Evolutionary conservation across 2,797 vertebrate species (phyloP), one percentile per base, ranked within the genome.

Genomic region (Myiotriccus ornatus): DNA sequence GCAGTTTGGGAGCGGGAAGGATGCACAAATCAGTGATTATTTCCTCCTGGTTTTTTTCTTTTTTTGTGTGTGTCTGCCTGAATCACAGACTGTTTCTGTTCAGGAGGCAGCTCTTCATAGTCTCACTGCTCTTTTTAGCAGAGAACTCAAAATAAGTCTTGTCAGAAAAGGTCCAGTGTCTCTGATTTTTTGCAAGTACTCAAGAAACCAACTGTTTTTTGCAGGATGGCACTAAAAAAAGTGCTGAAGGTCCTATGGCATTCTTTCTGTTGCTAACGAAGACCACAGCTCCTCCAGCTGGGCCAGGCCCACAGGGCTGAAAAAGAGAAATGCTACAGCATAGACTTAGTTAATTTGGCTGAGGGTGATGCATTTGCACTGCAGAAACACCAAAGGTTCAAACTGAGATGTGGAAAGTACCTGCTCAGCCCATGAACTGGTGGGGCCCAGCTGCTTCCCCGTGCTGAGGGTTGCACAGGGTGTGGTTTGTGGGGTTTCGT

Each of bases 1-100:
- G 24, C 59, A 43, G 14, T 62, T 6, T 59, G 56, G 50, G 22
- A 85, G 47, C 52, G 87, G 71, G 55, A 69, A 87, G 24, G 74
- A 62, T 69, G 39, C 43, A 62, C 12, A 64, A 21, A 34, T 8
- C 20, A 34, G n/a, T 55, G 78, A 55, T 69, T 34, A 41, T 63
- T 62, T n/a, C 17, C 10, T 57, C 10, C 8, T 0, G 0, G 2
- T 3, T 20, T 18, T 32, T 20, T 56, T 22, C 30, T 21, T 34
- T 35, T 19, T 20, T 16, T 32, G 34, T 41, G 41, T 41, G 41
- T 41, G 8, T 55, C 28, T 57, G 32, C 41, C 49, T 89, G 23
- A 64, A 64, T 75, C 46, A 19, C 65, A 57, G 21, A 17, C 64
- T 20, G 6, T 65, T 83, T 14, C 62, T 56, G 7, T 37, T 92